These are phyloP conservation scores for Mechanitis mazaeus DNA, from an alignment of 2,888 invertebrate species.

Conservation along the genomic window DNA sequence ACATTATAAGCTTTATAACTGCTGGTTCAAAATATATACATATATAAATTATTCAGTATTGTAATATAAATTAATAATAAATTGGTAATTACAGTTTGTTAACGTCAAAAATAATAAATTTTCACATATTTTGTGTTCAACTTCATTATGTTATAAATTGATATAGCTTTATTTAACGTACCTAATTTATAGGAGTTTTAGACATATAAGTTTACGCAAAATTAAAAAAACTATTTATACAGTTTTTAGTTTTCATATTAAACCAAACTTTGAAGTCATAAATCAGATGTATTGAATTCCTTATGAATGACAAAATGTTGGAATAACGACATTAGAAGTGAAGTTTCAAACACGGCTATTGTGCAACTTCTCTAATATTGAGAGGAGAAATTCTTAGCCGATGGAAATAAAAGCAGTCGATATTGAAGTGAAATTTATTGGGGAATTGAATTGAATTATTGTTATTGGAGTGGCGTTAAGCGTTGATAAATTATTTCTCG, in stretches of 20 bases:
- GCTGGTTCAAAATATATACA: too few relatives aligned
- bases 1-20: conserved; percentile 9
- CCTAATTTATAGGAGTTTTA: too few relatives aligned
- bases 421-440: conserved; percentile 59
- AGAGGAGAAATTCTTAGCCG: conserved; percentile 61
- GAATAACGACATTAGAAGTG: conserved; percentile 59
- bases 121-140: too few relatives aligned
- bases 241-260: conserved; percentile 6
- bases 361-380: conserved; percentile 69
- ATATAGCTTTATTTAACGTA: too few relatives aligned
- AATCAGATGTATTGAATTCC: conserved; percentile 60
- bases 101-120: too few relatives aligned
- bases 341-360: conserved; percentile 60
- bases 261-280: conserved; percentile 43
- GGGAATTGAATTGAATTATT: conserved; percentile 45
- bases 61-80: too few relatives aligned
- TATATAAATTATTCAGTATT: too few relatives aligned
- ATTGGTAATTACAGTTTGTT: too few relatives aligned
- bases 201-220: too few relatives aligned
- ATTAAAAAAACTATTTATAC: too few relatives aligned
- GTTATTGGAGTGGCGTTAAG: conserved; percentile 11
- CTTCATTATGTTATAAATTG: too few relatives aligned
- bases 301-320: conserved; percentile 66
- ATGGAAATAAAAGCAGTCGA: conserved; percentile 54
- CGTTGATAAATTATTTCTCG: neutral